Percentiles rank a stretch among this genome's conserved stretches.
Conservation (phyloP, 2,888 invertebrate species). For the Napeogenes sylphis region DNA sequence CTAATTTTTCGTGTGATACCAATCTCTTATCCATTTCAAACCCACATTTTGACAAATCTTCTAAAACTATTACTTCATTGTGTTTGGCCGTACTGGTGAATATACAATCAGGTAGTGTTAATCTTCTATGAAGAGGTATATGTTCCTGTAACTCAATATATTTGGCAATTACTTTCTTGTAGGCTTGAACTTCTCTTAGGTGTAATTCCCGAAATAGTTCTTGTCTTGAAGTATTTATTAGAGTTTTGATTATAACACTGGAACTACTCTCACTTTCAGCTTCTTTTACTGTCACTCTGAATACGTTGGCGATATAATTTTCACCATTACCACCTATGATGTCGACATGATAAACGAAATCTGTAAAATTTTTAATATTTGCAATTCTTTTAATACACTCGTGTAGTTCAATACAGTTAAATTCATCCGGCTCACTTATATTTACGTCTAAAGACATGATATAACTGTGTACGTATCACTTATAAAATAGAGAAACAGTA, state of each 20-base stretch:
- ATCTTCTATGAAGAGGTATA: constrained; percentile 39
- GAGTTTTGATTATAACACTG: constrained; percentile 62
- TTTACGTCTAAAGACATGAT: constrained; percentile 70
- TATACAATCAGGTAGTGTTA: constrained; percentile 52
- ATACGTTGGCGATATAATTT: constrained; percentile 62
- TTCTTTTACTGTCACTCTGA: constrained; percentile 55
- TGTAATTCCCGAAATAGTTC: constrained; percentile 62
- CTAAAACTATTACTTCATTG: constrained; percentile 60
- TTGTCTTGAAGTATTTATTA: constrained; percentile 58
- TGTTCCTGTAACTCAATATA: constrained; percentile 47
- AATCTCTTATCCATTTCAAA: constrained; percentile 49
- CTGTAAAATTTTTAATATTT: constrained; percentile 43
- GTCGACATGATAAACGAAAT: constrained; percentile 62
- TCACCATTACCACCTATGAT: constrained; percentile 56
- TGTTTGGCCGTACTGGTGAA: constrained; percentile 44
- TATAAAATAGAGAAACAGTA: neutral
- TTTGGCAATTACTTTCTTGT: constrained; percentile 47
- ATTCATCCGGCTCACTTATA: constrained; percentile 66
- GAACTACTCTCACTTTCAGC: constrained; percentile 38
- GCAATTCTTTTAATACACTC: constrained; percentile 52
- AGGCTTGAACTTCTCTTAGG: constrained; percentile 57
- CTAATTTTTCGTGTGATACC: constrained; percentile 44
- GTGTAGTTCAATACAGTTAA: constrained; percentile 60
- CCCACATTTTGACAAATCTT: constrained; percentile 52
- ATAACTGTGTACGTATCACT: constrained; percentile 5